phyloP scores from a whole-genome alignment of 2,888 invertebrate species.

The Allolobophora icterica region DNA sequence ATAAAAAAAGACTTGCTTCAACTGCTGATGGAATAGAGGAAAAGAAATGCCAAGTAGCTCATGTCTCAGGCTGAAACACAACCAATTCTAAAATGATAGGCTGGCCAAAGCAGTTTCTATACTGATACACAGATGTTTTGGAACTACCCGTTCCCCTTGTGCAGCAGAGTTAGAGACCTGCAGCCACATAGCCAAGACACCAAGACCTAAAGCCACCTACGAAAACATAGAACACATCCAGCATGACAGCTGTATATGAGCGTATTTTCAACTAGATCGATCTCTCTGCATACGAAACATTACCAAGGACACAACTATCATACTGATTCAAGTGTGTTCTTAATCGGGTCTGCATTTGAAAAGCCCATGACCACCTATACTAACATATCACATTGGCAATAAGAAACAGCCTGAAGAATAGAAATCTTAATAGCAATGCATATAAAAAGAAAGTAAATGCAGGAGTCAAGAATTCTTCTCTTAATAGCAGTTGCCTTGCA shows the following conservation, averaged over 20 bases:
- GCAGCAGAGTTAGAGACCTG: neutral
- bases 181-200: neutral
- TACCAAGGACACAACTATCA: neutral
- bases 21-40: neutral
- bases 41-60: neutral
- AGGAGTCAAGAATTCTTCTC: neutral
- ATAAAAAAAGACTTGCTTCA: neutral
- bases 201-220: neutral
- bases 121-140: neutral
- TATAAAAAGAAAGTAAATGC: neutral
- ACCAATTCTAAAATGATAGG: neutral
- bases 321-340: neutral
- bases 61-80: no score
- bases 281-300: neutral
- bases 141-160: neutral
- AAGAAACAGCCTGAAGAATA: neutral
- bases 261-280: neutral
- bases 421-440: constrained; percentile 4
- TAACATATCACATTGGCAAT: neutral
- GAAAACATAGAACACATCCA: neutral
- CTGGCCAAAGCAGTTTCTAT: neutral
- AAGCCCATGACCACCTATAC: no score
- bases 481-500: neutral
- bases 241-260: neutral
- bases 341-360: neutral